These are phyloP conservation scores for Paramuricea clavata DNA, from an alignment of 92 coral and sea anemone species.

Conservation along the genomic window DNA sequence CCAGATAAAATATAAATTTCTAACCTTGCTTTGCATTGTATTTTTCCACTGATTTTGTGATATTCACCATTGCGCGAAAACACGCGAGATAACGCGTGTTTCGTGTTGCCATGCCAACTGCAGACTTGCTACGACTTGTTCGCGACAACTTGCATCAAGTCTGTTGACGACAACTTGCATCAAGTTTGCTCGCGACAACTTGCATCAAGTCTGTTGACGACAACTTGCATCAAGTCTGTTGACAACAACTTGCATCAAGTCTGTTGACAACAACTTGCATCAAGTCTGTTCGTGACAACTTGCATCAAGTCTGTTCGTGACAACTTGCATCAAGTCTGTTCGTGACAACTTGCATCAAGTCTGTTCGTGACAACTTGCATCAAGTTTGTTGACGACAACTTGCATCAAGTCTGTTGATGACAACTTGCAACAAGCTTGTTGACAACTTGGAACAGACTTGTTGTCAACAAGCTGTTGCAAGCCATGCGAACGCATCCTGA, in stretches of 20 bases:
- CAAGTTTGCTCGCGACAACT: neutral
- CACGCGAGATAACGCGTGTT: neutral
- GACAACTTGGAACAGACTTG: neutral
- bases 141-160: slow-evolving; percentile 1
- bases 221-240: neutral
- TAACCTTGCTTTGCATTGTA: neutral
- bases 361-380: neutral
- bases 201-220: neutral
- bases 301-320: neutral
- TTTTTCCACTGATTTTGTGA: neutral
- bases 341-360: neutral
- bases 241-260: neutral
- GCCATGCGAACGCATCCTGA: neutral
- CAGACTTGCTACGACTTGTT: neutral
- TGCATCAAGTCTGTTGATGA: neutral
- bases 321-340: slow-evolving; percentile 1
- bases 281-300: neutral
- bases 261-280: neutral
- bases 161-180: neutral
- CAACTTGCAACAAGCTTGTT: neutral
- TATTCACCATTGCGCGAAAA: neutral
- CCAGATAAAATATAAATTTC: neutral
- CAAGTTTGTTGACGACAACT: neutral
- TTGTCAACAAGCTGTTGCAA: neutral
- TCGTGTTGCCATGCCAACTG: neutral